phyloP scores from a whole-genome alignment of 1,140 invertebrate species.

The Euborellia annulipes region DNA sequence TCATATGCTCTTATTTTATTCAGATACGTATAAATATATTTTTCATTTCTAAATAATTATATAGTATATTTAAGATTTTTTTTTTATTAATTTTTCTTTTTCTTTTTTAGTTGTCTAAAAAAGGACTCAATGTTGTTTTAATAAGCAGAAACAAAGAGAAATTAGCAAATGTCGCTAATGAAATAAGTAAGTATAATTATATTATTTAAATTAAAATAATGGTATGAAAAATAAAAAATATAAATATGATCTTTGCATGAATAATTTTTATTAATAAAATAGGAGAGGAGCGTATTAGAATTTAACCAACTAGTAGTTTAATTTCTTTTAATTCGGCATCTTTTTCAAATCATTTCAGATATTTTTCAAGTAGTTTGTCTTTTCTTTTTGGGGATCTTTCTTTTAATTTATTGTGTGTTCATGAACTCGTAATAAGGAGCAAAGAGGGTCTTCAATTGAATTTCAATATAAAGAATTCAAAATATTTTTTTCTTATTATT shows the following conservation, averaged over 20 bases:
- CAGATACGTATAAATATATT: too few relatives aligned
- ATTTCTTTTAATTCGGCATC: background rate
- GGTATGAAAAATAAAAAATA: background rate
- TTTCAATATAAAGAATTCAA: too few relatives aligned
- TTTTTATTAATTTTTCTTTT: constrained; percentile 10
- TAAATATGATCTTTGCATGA: background rate
- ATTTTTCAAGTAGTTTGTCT: too few relatives aligned
- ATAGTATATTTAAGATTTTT: too few relatives aligned
- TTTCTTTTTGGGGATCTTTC: too few relatives aligned
- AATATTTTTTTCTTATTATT: too few relatives aligned
- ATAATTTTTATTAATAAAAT: background rate
- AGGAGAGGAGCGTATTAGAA: background rate
- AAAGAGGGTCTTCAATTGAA: too few relatives aligned
- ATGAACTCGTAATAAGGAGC: too few relatives aligned
- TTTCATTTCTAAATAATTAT: too few relatives aligned
- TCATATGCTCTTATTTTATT: too few relatives aligned
- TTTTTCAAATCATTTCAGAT: background rate
- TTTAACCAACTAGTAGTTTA: background rate
- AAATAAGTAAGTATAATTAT: constrained; percentile 48
- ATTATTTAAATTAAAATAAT: background rate
- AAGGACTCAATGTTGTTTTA: constrained; percentile 72
- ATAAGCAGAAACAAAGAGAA: constrained; percentile 75
- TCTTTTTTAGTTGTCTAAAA: constrained; percentile 49
- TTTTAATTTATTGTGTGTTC: too few relatives aligned
- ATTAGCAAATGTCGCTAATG: constrained; percentile 58